These are phyloP conservation scores for Peromyscus melanophrys DNA, from an alignment of 2,797 vertebrate species.

Conservation along the genomic window DNA sequence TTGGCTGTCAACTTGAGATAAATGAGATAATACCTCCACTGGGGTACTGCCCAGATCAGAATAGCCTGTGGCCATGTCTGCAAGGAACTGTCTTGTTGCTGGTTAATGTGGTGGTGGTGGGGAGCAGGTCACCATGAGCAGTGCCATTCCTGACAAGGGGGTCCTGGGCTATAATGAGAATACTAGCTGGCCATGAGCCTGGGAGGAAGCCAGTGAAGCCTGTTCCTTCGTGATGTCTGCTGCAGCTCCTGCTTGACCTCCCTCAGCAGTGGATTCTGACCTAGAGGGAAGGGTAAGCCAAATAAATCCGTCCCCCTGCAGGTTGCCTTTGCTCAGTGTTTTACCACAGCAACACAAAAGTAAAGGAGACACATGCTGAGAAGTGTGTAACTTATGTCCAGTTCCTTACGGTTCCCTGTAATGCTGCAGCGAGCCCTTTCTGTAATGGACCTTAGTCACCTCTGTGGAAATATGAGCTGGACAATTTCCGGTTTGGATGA, in stretches of 20 bases:
- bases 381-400: not conserved
- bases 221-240: not conserved
- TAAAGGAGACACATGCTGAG: not conserved
- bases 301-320: not conserved
- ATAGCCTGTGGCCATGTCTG: not conserved
- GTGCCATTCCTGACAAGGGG: not conserved
- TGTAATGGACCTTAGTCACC: conserved; percentile 52
- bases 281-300: not conserved
- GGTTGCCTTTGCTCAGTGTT: not conserved
- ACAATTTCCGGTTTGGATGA: conserved; percentile 52
- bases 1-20: not conserved
- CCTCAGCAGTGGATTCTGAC: not conserved
- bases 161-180: not conserved
- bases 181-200: not conserved
- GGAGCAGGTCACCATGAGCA: not conserved
- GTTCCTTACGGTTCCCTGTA: not conserved
- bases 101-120: not conserved
- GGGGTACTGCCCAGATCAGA: not conserved
- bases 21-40: not conserved
- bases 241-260: not conserved
- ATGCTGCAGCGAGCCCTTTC: conserved; percentile 1
- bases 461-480: not conserved
- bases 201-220: not conserved
- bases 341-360: not conserved
- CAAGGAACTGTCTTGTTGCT: not conserved